phyloP scores from a whole-genome alignment of 2,797 vertebrate species.

The Heteromormyrus szaboi region DNA sequence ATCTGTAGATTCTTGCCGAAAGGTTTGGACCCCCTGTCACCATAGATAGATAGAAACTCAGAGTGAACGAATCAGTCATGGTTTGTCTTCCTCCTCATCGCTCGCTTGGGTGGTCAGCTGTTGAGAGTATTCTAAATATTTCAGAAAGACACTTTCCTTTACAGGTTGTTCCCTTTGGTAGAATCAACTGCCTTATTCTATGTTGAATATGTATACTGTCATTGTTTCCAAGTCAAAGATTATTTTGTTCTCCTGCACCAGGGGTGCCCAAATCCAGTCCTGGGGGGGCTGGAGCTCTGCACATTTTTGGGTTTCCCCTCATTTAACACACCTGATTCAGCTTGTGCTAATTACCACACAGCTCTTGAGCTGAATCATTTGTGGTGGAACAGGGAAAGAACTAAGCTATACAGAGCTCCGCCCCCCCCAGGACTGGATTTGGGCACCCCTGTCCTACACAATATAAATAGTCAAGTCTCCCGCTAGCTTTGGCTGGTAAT shows the following conservation, averaged over 20 bases:
- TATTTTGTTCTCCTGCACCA: not conserved
- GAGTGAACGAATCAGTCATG: not conserved
- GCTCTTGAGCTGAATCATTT: not conserved
- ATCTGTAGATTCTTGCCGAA: not conserved
- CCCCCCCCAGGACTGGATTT: not conserved
- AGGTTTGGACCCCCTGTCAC: not conserved
- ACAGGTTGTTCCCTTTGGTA: slow-evolving; percentile 18
- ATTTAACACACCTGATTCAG: not conserved
- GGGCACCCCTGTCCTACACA: not conserved
- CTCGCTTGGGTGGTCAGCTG: slow-evolving; percentile 20
- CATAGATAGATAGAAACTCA: not conserved
- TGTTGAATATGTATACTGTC: slow-evolving; percentile 36
- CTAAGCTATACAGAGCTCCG: not conserved
- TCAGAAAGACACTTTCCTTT: slow-evolving; percentile 15
- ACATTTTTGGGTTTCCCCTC: not conserved
- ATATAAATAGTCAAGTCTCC: not conserved
- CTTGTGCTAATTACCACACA: not conserved
- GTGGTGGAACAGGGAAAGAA: not conserved
- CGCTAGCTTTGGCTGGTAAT: not conserved
- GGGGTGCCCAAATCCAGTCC: not conserved
- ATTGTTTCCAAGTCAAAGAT: not conserved
- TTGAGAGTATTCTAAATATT: slow-evolving; percentile 33
- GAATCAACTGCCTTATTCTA: slow-evolving; percentile 21
- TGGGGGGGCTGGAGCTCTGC: not conserved
- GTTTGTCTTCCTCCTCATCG: not conserved